These are phyloP conservation scores for Brachionus paranguensis DNA, from an alignment of 1,140 invertebrate genomes.

Conservation along the genomic window DNA sequence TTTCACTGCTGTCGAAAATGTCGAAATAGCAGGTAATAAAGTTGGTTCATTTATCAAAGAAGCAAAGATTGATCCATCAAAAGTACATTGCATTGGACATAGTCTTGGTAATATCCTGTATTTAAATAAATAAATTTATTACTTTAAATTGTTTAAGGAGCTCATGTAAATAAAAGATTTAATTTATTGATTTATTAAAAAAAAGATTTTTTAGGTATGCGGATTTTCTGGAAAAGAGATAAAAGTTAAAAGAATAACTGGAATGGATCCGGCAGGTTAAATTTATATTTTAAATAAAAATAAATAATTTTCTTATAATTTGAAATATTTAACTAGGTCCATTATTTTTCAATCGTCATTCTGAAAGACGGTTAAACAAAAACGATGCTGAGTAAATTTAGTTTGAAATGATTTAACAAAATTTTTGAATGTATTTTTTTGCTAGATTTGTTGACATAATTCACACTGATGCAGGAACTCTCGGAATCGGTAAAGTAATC, in stretches of 20 bases:
- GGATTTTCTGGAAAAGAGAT: constrained; percentile 82
- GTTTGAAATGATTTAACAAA: neutral
- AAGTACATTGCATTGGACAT: constrained; percentile 75
- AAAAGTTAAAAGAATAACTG: constrained; percentile 70
- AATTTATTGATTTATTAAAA: neutral
- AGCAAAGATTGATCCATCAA: constrained; percentile 40
- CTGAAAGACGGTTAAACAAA: constrained; percentile 72
- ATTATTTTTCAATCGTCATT: constrained; percentile 75
- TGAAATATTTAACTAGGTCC: neutral
- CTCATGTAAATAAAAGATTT: constrained; percentile 62
- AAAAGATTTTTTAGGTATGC: constrained; percentile 47
- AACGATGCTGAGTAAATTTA: constrained; percentile 70
- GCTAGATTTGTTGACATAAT: constrained; percentile 77
- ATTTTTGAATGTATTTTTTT: neutral
- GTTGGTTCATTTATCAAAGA: constrained; percentile 62
- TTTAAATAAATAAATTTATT: neutral
- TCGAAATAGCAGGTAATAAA: constrained; percentile 72
- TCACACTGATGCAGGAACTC: constrained; percentile 73
- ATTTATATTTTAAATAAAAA: neutral
- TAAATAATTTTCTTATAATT: neutral
- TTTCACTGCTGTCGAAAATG: constrained; percentile 65
- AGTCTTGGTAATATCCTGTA: constrained; percentile 59
- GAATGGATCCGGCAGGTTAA: constrained; percentile 76
- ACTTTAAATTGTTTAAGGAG: constrained; percentile 59
- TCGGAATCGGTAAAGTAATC: constrained; percentile 48